These are phyloP conservation scores for Gobiocypris rarus DNA, from an alignment of 2,113 vertebrate genomes.

Conservation along the genomic window DNA sequence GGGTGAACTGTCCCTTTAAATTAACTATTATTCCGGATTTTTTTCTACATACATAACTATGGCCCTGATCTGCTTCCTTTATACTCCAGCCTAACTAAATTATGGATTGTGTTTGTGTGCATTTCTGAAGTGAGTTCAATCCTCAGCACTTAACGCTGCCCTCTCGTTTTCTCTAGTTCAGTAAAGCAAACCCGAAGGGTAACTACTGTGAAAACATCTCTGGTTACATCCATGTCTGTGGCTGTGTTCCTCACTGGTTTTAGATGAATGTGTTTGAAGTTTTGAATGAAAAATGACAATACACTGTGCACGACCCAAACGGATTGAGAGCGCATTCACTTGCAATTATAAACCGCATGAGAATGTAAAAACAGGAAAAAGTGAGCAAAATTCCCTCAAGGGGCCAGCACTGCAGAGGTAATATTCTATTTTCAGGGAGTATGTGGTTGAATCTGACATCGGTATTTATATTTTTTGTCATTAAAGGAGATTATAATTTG, in stretches of 20 bases:
- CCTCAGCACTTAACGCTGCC: conserved; percentile 40
- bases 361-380: conserved; percentile 59
- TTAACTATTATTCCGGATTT: too few species aligned
- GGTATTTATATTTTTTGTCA: conserved; percentile 52
- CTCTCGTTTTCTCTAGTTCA: conserved; percentile 57
- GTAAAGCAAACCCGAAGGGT: conserved; percentile 62
- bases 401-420: conserved; percentile 49
- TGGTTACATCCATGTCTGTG: conserved; percentile 69
- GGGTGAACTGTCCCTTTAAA: too few species aligned
- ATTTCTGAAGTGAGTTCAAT: conserved; percentile 42
- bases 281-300: conserved; percentile 77
- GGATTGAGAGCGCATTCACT: conserved; percentile 60
- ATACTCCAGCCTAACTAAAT: conserved; percentile 21
- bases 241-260: conserved; percentile 67
- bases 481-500: conserved; percentile 53
- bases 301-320: conserved; percentile 60
- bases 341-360: conserved; percentile 67
- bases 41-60: background rate
- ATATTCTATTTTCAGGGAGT: conserved; percentile 59
- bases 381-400: conserved; percentile 41
- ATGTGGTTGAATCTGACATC: conserved; percentile 54
- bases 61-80: background rate
- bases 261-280: conserved; percentile 72
- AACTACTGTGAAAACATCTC: conserved; percentile 76
- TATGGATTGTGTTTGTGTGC: conserved; percentile 31